These are phyloP conservation scores for Nothobranchius furzeri DNA, from an alignment of 2,113 vertebrate genomes.

Conservation along the genomic window DNA sequence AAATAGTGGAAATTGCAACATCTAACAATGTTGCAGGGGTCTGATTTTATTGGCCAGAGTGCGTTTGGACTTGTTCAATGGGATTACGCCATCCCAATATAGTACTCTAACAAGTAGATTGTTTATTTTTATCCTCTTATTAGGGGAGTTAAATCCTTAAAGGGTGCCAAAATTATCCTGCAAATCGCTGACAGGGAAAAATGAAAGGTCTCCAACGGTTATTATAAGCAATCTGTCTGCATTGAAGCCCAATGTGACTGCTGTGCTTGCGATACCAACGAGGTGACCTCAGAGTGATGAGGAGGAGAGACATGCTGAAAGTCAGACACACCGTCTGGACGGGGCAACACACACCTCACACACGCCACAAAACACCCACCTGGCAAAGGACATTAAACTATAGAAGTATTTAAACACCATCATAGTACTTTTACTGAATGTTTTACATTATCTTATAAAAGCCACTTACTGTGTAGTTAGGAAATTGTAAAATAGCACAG, in stretches of 20 bases:
- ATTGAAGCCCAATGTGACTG: constrained; percentile 81
- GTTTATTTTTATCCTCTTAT: constrained; percentile 86
- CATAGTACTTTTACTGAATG: constrained; percentile 8
- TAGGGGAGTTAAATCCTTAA: constrained; percentile 79
- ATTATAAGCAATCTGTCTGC: constrained; percentile 85
- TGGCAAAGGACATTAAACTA: constrained; percentile 28
- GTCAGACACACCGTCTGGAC: constrained; percentile 73
- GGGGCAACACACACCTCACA: constrained; percentile 51
- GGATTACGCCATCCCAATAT: constrained; percentile 83
- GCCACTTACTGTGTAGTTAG: background rate
- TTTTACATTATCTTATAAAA: background rate
- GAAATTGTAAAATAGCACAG: background rate
- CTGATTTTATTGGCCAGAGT: constrained; percentile 75
- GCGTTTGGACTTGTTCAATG: constrained; percentile 79
- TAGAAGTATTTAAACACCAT: background rate
- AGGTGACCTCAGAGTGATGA: constrained; percentile 77
- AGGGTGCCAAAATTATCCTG: constrained; percentile 84
- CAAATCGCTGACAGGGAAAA: constrained; percentile 83
- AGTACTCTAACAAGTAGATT: constrained; percentile 78
- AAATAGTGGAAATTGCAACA: constrained; percentile 80
- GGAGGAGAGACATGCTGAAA: constrained; percentile 69
- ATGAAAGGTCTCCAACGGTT: constrained; percentile 83
- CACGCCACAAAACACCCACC: constrained; percentile 10
- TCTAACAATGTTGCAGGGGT: constrained; percentile 68
- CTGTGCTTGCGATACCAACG: constrained; percentile 81